Percentiles rank a stretch among this genome's conserved stretches.
Conservation (phyloP, 1,140 invertebrate genomes). For the Bombus sylvicola region DNA sequence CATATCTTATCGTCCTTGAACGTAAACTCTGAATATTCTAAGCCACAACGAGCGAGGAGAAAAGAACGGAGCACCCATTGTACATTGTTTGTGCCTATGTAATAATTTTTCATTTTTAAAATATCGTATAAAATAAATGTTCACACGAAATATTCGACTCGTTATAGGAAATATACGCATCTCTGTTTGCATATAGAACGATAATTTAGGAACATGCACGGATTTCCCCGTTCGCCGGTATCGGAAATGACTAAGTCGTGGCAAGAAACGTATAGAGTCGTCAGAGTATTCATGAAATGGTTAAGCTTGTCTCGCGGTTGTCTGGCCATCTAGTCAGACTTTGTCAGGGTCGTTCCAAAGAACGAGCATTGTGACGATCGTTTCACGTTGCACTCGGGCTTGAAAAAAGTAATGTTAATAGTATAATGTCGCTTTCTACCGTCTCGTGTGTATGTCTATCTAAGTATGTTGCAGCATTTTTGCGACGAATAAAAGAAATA, state of each 20-base stretch:
- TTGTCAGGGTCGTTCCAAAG: slow-evolving; percentile 60
- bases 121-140: neutral
- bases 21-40: neutral
- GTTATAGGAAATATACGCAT: neutral
- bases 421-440: slow-evolving; percentile 30
- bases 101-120: neutral
- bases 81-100: neutral
- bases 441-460: neutral
- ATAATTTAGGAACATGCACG: neutral
- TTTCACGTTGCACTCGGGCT: slow-evolving; percentile 29
- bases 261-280: neutral
- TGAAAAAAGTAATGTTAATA: slow-evolving; percentile 47
- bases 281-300: neutral
- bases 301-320: slow-evolving; percentile 29
- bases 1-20: neutral
- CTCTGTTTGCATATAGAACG: neutral
- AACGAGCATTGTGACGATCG: slow-evolving; percentile 46
- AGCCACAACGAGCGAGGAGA: no score
- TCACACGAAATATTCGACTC: neutral
- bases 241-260: no score
- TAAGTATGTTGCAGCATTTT: neutral
- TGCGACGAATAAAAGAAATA: slow-evolving; percentile 11
- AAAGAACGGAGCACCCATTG: neutral
- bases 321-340: slow-evolving; percentile 31
- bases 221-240: neutral